phyloP scores from a whole-genome alignment of 2,888 invertebrate genomes.

The Mechanitis mazaeus region DNA sequence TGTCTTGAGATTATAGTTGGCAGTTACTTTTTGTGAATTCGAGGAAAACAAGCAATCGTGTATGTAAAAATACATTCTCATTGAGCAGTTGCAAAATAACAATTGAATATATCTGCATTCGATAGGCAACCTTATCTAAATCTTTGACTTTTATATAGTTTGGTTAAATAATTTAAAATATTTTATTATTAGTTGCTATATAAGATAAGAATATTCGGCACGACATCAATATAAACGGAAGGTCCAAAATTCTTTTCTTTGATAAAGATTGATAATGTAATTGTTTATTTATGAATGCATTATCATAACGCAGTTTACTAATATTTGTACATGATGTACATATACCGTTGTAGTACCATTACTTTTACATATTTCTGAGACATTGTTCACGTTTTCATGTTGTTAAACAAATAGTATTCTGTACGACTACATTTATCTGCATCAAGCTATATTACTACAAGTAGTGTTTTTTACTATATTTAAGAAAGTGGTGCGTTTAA shows the following conservation, averaged over 20 bases:
- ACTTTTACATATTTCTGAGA: no score
- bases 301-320: no score
- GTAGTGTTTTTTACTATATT: neutral
- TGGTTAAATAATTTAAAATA: no score
- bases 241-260: conserved; percentile 8
- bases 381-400: no score
- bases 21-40: conserved; percentile 8
- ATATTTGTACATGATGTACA: no score
- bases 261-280: conserved; percentile 12
- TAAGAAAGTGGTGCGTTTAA: conserved; percentile 4
- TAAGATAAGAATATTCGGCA: conserved; percentile 56
- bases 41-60: conserved; percentile 3
- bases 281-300: neutral
- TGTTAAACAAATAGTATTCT: no score
- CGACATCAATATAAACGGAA: conserved; percentile 28
- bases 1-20: conserved; percentile 7
- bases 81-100: neutral
- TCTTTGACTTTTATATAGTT: conserved; percentile 18
- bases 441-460: neutral
- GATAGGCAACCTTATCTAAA: conserved; percentile 18
- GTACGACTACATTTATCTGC: no score
- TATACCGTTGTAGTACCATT: no score
- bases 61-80: neutral
- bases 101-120: conserved; percentile 3
- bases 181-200: conserved; percentile 50